phyloP scores from a whole-genome alignment of 1,140 invertebrate species.

The Drosophila nebulosa region DNA sequence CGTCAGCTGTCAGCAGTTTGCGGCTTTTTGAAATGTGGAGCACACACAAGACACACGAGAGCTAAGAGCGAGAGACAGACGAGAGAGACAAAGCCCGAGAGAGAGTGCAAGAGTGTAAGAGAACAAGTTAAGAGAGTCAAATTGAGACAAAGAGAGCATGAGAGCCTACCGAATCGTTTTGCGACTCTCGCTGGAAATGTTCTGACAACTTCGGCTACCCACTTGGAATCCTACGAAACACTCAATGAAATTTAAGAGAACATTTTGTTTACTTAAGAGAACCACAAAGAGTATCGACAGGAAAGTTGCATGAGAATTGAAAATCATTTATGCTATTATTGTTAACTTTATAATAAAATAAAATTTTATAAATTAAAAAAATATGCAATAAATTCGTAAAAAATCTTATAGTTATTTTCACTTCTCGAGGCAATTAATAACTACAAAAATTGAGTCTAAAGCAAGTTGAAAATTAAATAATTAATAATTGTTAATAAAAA shows the following conservation, averaged over 20 bases:
- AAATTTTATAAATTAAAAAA: neutral
- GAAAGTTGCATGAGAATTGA: neutral
- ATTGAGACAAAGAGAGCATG: neutral
- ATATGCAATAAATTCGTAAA: neutral
- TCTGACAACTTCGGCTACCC: constrained; percentile 37
- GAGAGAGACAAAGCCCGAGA: neutral
- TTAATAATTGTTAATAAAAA: neutral
- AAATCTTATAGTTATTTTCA: too few relatives aligned
- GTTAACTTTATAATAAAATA: neutral
- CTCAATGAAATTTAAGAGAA: constrained; percentile 44
- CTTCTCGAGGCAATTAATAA: too few relatives aligned
- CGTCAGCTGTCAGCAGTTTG: constrained; percentile 64
- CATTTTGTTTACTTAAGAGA: constrained; percentile 57
- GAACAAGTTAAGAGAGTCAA: neutral
- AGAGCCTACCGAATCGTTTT: neutral
- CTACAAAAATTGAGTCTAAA: too few relatives aligned
- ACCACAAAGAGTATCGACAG: neutral
- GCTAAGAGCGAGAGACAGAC: neutral
- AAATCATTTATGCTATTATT: neutral
- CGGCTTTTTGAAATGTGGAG: constrained; percentile 53
- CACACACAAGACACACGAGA: constrained; percentile 10
- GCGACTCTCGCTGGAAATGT: constrained; percentile 22
- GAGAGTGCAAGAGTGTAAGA: neutral
- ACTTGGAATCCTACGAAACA: constrained; percentile 21
- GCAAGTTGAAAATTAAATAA: neutral